Percentiles rank a stretch among this genome's conserved stretches.
These are phyloP conservation scores for Origma solitaria DNA, from an alignment of 2,113 vertebrate species.

Conservation along the genomic window DNA sequence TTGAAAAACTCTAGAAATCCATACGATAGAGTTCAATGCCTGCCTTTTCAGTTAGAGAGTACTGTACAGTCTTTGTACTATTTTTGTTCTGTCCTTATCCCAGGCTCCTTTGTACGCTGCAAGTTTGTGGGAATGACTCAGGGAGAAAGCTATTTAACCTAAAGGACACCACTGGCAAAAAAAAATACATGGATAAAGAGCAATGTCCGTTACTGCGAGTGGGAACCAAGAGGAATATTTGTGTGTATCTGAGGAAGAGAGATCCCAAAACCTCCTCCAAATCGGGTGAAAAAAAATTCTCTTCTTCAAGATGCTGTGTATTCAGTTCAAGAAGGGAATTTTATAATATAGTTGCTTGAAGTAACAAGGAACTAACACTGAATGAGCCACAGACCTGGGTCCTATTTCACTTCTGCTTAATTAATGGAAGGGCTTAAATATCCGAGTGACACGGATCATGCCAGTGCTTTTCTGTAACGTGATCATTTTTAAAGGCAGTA, in stretches of 20 bases:
- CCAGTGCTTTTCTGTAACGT: neutral
- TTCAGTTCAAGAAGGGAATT: neutral
- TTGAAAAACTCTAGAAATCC: neutral
- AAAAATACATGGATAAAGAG: slow-evolving; percentile 2
- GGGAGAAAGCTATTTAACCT: slow-evolving; percentile 66
- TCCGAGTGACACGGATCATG: neutral
- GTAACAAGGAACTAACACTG: neutral
- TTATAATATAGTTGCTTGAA: neutral
- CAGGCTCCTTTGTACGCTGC: slow-evolving; percentile 34
- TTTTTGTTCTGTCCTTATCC: slow-evolving; percentile 54
- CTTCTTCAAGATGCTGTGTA: neutral
- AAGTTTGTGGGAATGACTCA: slow-evolving; percentile 66
- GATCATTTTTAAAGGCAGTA: slow-evolving; percentile 5
- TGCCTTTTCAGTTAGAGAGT: slow-evolving; percentile 14
- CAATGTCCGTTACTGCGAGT: neutral
- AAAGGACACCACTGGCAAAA: slow-evolving; percentile 43
- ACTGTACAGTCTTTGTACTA: slow-evolving; percentile 61
- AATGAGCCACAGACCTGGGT: neutral
- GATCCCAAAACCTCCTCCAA: neutral
- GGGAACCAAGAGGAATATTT: neutral
- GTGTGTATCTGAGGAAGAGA: neutral
- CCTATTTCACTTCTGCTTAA: slow-evolving; percentile 54
- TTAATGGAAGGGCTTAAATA: slow-evolving; percentile 56
- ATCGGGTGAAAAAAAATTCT: neutral
- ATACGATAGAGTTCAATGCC: neutral